Percentiles rank a stretch among this genome's conserved stretches.
These are phyloP conservation scores for Apodemus speciosus DNA, from an alignment of 2,113 vertebrate genomes.

Conservation along the genomic window DNA sequence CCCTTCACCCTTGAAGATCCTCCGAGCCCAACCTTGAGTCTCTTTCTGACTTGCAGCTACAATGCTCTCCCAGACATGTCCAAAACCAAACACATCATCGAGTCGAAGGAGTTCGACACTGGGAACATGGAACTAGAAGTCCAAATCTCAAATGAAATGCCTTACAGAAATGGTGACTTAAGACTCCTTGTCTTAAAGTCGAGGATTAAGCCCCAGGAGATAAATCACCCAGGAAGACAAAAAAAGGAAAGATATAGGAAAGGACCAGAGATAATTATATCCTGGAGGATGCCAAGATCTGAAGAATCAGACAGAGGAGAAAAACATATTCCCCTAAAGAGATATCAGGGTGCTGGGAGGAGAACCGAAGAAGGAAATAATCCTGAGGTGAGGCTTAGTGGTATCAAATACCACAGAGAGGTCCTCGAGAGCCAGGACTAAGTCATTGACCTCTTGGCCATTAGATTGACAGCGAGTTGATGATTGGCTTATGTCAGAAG, in stretches of 20 bases:
- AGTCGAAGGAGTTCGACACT: neutral
- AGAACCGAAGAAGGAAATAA: neutral
- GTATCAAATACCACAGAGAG: neutral
- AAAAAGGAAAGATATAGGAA: neutral
- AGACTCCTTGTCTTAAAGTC: slow-evolving; percentile 9
- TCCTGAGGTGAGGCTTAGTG: neutral
- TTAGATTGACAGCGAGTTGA: neutral
- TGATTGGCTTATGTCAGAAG: neutral
- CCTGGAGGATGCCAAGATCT: neutral
- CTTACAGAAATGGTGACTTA: neutral
- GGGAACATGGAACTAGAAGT: neutral
- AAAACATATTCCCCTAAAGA: neutral
- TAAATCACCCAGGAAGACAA: neutral
- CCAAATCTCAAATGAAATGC: slow-evolving; percentile 11
- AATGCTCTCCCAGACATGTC: neutral
- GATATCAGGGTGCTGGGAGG: neutral
- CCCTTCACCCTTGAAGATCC: neutral
- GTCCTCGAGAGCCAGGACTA: neutral
- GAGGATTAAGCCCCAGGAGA: slow-evolving; percentile 18
- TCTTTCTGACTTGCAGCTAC: neutral
- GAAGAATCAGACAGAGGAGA: slow-evolving; percentile 9
- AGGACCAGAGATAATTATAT: neutral
- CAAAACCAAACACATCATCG: slow-evolving; percentile 16
- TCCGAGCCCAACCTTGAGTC: neutral
- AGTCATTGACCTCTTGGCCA: neutral